These are phyloP conservation scores for Sylvicola cinctus DNA, from an alignment of 2,888 invertebrate species.

Conservation along the genomic window DNA sequence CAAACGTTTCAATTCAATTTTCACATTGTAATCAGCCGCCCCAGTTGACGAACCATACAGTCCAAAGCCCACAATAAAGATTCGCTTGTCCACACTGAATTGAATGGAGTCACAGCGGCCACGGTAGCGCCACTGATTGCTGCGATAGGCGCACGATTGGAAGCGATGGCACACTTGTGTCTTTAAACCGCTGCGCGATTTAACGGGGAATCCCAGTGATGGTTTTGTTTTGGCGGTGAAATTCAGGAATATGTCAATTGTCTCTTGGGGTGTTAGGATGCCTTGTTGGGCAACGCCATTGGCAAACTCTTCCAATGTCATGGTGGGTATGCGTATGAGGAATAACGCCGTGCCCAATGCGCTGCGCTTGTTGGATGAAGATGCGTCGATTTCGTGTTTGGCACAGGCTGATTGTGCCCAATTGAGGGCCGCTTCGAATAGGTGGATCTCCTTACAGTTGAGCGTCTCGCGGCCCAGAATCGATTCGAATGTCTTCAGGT, in stretches of 20 bases:
- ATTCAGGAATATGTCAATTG: slow-evolving; percentile 85
- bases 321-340: slow-evolving; percentile 80
- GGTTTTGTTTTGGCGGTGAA: slow-evolving; percentile 84
- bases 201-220: slow-evolving; percentile 57
- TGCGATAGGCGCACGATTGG: slow-evolving; percentile 88
- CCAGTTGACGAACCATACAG: slow-evolving; percentile 92
- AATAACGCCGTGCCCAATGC: slow-evolving; percentile 62
- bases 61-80: slow-evolving; percentile 90
- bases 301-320: slow-evolving; percentile 86
- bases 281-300: slow-evolving; percentile 88
- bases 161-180: slow-evolving; percentile 91
- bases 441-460: slow-evolving; percentile 81
- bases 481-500: slow-evolving; percentile 77
- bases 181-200: slow-evolving; percentile 68
- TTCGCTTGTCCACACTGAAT: slow-evolving; percentile 85
- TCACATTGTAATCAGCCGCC: slow-evolving; percentile 84
- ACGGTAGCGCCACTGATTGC: slow-evolving; percentile 93
- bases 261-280: slow-evolving; percentile 78
- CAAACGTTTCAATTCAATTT: slow-evolving; percentile 78
- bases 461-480: slow-evolving; percentile 83
- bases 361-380: slow-evolving; percentile 56
- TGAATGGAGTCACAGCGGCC: slow-evolving; percentile 94
- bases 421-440: slow-evolving; percentile 75
- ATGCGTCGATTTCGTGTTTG: slow-evolving; percentile 61
- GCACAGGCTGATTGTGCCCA: slow-evolving; percentile 88